phyloP scores from a whole-genome alignment of 2,888 invertebrate genomes.

The Alviniconcha strummeri region DNA sequence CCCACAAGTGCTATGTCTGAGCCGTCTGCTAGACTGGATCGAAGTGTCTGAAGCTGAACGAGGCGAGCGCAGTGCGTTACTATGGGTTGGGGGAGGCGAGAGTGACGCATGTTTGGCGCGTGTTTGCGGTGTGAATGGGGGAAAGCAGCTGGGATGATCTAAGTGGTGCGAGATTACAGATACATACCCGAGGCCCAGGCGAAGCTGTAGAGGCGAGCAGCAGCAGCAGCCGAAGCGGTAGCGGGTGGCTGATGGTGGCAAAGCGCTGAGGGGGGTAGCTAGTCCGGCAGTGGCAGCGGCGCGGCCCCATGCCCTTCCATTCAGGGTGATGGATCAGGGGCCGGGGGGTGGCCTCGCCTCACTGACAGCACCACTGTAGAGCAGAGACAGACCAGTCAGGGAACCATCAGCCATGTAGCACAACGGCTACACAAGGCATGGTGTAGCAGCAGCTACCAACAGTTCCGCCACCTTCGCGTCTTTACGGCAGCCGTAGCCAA shows the following conservation, averaged over 20 bases:
- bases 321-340: conserved; percentile 41
- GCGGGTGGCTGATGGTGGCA: background rate
- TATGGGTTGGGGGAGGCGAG: background rate
- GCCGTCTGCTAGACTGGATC: conserved; percentile 2
- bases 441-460: background rate
- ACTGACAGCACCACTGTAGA: conserved; percentile 36
- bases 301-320: conserved; percentile 59
- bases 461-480: too few species aligned
- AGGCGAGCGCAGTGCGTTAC: background rate
- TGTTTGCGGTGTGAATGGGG: background rate
- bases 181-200: conserved; percentile 22
- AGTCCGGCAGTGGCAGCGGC: conserved; percentile 41
- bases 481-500: too few species aligned
- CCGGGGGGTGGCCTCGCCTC: conserved; percentile 36
- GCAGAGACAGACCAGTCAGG: conserved; percentile 14
- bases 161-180: background rate
- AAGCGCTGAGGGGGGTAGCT: background rate
- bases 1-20: background rate
- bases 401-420: conserved; percentile 36
- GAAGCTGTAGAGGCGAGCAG: conserved; percentile 5
- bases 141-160: background rate
- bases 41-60: background rate
- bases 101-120: conserved; percentile 1
- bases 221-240: conserved; percentile 26
- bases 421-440: background rate